Conservation (phyloP, 2,113 vertebrate species). For the Dipodomys spectabilis region DNA sequence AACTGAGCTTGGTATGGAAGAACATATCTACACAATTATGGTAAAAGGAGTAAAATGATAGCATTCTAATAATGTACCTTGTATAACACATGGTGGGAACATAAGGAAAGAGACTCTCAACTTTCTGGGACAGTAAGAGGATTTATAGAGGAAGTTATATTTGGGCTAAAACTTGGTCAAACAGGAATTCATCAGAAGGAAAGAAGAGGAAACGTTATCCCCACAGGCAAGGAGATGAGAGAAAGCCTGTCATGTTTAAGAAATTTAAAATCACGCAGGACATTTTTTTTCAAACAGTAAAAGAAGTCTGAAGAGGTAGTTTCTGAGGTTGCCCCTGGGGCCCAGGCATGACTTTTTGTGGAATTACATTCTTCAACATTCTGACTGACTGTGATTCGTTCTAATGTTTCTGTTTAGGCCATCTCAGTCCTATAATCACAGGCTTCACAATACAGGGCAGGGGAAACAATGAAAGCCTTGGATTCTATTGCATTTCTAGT, state of each 20-base stretch:
- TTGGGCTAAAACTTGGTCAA: conserved; percentile 62
- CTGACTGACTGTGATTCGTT: background rate
- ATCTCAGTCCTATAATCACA: background rate
- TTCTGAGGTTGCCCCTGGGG: background rate
- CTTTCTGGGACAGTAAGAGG: conserved; percentile 46
- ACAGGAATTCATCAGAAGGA: conserved; percentile 42
- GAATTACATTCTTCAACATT: background rate
- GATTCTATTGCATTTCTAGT: background rate
- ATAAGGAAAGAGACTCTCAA: conserved; percentile 45
- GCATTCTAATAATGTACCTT: conserved; percentile 50
- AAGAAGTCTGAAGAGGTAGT: background rate
- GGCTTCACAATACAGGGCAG: background rate
- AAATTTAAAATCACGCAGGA: conserved; percentile 37
- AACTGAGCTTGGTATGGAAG: conserved; percentile 19
- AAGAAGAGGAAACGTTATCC: conserved; percentile 30
- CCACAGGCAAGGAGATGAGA: conserved; percentile 17
- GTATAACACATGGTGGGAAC: conserved; percentile 36
- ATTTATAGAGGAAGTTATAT: conserved; percentile 54
- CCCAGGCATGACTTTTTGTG: background rate
- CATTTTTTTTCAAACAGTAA: background rate
- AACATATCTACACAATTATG: background rate
- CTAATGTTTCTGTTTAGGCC: background rate
- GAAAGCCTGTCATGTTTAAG: background rate
- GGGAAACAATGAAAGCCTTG: background rate
- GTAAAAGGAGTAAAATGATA: conserved; percentile 66